phyloP scores from a whole-genome alignment of 2,888 invertebrate species.

The Gymnosoma rotundatum region DNA sequence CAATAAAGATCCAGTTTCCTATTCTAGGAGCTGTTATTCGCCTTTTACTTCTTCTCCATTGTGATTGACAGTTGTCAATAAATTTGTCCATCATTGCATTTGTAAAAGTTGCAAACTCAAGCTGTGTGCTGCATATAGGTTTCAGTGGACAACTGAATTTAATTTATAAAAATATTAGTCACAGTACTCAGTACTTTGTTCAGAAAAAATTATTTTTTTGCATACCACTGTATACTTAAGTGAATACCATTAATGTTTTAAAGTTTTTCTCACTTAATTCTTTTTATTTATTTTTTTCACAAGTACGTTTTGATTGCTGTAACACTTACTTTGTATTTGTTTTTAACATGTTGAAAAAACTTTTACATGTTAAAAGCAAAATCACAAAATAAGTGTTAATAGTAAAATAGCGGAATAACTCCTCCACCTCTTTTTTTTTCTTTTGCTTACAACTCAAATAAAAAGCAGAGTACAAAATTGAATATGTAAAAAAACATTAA shows the following conservation, averaged over 20 bases:
- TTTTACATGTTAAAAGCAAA: not conserved
- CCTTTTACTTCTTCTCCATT: too few relatives aligned
- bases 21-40: too few relatives aligned
- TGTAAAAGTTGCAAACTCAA: too few relatives aligned
- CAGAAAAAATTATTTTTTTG: too few relatives aligned
- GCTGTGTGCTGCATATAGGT: too few relatives aligned
- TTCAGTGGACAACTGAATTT: too few relatives aligned
- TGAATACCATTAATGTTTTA: constrained; percentile 9
- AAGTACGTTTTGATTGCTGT: constrained; percentile 12
- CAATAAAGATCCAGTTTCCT: too few relatives aligned
- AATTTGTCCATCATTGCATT: too few relatives aligned
- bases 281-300: not conserved
- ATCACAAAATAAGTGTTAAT: not conserved
- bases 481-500: constrained; percentile 18
- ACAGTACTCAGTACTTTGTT: too few relatives aligned
- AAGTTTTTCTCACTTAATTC: constrained; percentile 4
- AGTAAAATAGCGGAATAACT: constrained; percentile 5
- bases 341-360: constrained; percentile 24
- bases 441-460: not conserved
- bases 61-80: too few relatives aligned
- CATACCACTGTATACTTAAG: not conserved
- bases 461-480: constrained; percentile 7
- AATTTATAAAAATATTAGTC: too few relatives aligned
- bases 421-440: not conserved
- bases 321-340: not conserved